Evolutionary conservation across 2,888 invertebrate species (phyloP).

Genomic region (Phytoseiulus persimilis): DNA sequence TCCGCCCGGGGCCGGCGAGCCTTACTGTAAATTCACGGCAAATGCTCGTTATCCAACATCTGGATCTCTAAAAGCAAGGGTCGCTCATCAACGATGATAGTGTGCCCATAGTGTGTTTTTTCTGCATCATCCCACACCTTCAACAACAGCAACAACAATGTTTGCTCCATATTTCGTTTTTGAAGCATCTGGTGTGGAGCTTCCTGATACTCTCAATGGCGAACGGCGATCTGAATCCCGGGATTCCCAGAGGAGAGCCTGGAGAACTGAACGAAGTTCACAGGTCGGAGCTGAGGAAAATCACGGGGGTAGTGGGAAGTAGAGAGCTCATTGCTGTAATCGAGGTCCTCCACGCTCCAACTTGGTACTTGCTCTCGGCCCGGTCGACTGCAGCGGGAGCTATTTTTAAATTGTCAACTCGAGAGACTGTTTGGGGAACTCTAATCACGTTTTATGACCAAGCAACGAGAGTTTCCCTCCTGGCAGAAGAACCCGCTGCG

Average conservation of each 20-base stretch:
- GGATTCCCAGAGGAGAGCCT: background rate
- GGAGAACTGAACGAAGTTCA: background rate
- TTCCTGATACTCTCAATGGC: too few relatives aligned
- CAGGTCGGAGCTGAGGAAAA: background rate
- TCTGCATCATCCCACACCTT: too few relatives aligned
- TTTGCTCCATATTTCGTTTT: too few relatives aligned
- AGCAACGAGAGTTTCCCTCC: background rate
- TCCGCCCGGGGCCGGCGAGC: too few relatives aligned
- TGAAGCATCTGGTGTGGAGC: too few relatives aligned
- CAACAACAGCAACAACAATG: too few relatives aligned
- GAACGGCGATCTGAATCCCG: too few relatives aligned
- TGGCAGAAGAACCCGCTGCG: background rate
- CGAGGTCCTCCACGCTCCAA: background rate
- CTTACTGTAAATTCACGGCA: too few relatives aligned
- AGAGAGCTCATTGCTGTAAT: background rate
- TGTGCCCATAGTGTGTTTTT: too few relatives aligned
- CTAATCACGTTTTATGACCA: background rate
- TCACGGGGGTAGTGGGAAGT: background rate
- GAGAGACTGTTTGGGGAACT: background rate
- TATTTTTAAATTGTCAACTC: conserved; percentile 5
- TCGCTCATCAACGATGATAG: too few relatives aligned
- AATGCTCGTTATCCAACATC: too few relatives aligned
- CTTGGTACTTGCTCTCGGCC: background rate
- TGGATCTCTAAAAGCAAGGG: too few relatives aligned
- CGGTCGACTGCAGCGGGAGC: background rate